A percentile compares a stretch with the other conserved stretches of the same genome.
Conservation (phyloP, 1,140 invertebrate genomes). For the Xylocopa sonorina region DNA sequence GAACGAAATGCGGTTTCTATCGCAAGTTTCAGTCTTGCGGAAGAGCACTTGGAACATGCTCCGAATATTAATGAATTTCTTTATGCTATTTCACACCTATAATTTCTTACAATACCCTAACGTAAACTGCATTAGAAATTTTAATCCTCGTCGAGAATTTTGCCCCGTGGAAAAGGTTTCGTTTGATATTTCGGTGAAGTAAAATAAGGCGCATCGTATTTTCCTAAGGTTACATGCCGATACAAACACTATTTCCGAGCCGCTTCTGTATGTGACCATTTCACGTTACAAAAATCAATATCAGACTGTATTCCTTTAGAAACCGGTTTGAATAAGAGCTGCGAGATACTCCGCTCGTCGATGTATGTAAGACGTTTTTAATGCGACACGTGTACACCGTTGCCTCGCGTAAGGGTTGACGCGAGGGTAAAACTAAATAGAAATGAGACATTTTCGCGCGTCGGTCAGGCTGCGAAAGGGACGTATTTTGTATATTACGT, state of each 20-base stretch:
- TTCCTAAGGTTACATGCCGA: neutral
- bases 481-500: constrained; percentile 32
- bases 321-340: neutral
- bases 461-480: neutral
- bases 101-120: constrained; percentile 18
- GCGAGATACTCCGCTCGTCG: too few relatives aligned
- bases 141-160: too few relatives aligned
- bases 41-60: constrained; percentile 34
- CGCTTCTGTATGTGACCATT: too few relatives aligned
- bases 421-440: neutral
- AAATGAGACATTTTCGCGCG: neutral
- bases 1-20: constrained; percentile 44
- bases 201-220: neutral
- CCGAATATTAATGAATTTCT: constrained; percentile 47
- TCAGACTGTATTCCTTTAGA: too few relatives aligned
- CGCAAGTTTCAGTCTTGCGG: constrained; percentile 30
- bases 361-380: neutral
- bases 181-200: too few relatives aligned
- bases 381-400: neutral
- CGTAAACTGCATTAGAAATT: too few relatives aligned
- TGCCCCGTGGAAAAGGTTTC: too few relatives aligned
- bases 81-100: neutral
- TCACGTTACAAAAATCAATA: constrained; percentile 1
- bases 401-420: neutral
- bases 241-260: neutral